Base-by-base conservation (phyloP, 2,888 invertebrate species). In the Morpho achilles region DNA sequence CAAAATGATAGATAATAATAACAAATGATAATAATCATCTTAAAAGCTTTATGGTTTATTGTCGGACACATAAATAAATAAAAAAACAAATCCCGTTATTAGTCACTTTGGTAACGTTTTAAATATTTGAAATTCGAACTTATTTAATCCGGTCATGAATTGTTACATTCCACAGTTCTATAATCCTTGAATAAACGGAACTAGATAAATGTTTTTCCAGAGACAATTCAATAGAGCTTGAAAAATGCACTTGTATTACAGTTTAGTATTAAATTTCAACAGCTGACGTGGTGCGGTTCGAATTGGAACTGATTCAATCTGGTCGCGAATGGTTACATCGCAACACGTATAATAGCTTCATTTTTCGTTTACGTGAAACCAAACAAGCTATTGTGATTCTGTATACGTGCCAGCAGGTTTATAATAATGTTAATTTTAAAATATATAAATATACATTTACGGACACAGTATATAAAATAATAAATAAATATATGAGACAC, bases 231-330 rank as follows among this genome's bases (percentile, higher is more conserved):
- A 43, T 8, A 43, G 42, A 7, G 42, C 8, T 9, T 43, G 42
- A 43, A 9, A 9, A 43, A 43, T 43, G 7, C 8, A 22, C 46
- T 47, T 16, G 5, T 10, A 40, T 7, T 39, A 10, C 7, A 16
- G 41, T 22, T 43, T 7, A 42, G 22, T 23, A 9, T 51, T 22
- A 8, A 54, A 54, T 23, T 48, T 40, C 48, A 10, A 7, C 47
- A 47, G 41, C 47, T 43, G 51, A 10, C 48, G 42, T 22, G 7
- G 40, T 47, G 47, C 47, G 47, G 47, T 47, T 8, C 10, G 48
- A 23, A 48, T 22, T 54, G 54, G 48, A 23, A 48, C n/a, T 54
- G 54, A 54, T 54, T 48, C 54, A 54, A 45, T 54, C 54, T 40
- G 40, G 47, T n/a, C 48, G 54, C 54, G 16, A 54, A 23, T 48